Base-by-base conservation (phyloP, 2,888 invertebrate species). In the Sceliomorpha sp. region DNA sequence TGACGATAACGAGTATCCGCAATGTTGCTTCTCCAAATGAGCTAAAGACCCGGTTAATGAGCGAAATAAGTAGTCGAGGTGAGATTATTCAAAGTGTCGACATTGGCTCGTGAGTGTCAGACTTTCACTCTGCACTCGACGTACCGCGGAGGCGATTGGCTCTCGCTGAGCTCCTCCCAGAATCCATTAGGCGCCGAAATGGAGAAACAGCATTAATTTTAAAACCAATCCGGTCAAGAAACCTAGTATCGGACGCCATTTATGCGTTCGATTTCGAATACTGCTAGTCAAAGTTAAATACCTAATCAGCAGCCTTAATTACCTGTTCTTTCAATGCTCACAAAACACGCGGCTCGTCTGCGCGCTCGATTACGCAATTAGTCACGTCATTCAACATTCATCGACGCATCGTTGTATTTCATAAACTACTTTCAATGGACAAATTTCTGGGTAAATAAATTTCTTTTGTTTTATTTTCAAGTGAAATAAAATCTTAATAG, bases 171-270 rank as follows among this genome's bases (percentile, higher is more conserved):
- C 83, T 81, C 84, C 83, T 79, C 81, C 81, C 80, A 80, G 79
- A 80, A 80, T 75, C 81, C 80, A 83, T 82, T 82, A 82, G 75
- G 75, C 79, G 76, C 74, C 78, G 80, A 84, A 85, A 83, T 84
- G 77, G 76, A 80, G 81, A 82, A 84, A 83, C 79, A 70, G 76
- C 84, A 85, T 85, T 83, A 82, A 86, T 86, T 83, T 82, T 76
- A 78, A 83, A 83, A 81, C 81, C 82, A 81, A 82, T 81, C 80
- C 80, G 69, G 63, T 73, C 74, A 74, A 76, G 81, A 79, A 78
- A 77, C 77, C 75, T 75, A 72, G 74, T 75, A 75, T 73, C 73
- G 75, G 73, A 68, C 79, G 81, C 82, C 80, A 83, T 84, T 82
- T 78, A 79, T 80, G 77, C 76, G 75, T 75, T 70, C 72, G 27